Base-by-base conservation (phyloP, 2,888 invertebrate species). In the Lingula anatina region DNA sequence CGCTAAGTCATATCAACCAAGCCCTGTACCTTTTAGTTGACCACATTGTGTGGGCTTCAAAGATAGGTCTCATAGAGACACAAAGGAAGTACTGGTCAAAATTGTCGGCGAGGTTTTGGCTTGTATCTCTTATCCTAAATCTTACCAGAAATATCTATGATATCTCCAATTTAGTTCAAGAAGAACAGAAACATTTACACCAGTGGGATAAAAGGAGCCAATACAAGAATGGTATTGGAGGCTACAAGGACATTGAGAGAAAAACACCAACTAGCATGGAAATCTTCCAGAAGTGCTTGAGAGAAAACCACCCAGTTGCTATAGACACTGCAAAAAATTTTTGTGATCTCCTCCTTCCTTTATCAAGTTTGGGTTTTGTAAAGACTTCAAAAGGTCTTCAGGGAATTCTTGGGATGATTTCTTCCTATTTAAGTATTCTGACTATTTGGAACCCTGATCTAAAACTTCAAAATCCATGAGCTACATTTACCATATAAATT, bases 331-430 rank as follows among this genome's bases (percentile, higher is more conserved):
- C 89, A 4, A 92, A 90, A 75, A 93, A 94, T 80, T 78, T 83
- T 7, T 90, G 90, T 78, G 93, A 94, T 76, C 76, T 93, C 49
- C 87, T 90, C 64, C 87, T 94, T 69, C 93, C 93, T 0, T 77
- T 93, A 54, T 85, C 88, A 50, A 85, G 87, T 5, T 78, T 93
- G 58, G 90, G 90, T 1, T 85, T 87, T 68, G 82, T 86, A 0
- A 86, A 85, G 61, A 75, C 91, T 9, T 87, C 86, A 53, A 87
- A 91, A 0, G 86, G 88, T 51, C 81, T 84, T 23, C 82, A 91
- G 48, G 93, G 93, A 1, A 62, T 86, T 5, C 75, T 90, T 20
- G 93, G 93, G 3, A 83, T 87, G 0, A 70, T 90, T 46, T 92
- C 92, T 2, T 92, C 93, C 0, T 53, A 86, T 36, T 86, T 89